Evolutionary conservation across 2,113 vertebrate genomes (phyloP).

Genomic region (Eretmodus cyanostictus): DNA sequence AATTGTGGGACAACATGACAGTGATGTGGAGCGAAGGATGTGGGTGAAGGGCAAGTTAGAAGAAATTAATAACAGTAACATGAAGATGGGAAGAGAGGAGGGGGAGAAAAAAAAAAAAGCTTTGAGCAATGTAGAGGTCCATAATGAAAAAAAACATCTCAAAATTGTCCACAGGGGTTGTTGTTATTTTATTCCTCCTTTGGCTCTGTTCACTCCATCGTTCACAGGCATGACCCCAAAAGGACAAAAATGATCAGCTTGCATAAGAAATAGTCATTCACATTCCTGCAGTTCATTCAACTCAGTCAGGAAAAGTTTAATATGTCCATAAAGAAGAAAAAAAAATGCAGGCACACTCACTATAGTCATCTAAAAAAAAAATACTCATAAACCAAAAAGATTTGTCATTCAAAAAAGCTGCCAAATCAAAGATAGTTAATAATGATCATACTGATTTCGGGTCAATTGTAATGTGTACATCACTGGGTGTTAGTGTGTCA

Average conservation of each 20-base stretch:
- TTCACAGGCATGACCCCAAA: conserved; percentile 16
- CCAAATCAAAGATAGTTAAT: not conserved
- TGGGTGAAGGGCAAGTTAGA: conserved; percentile 14
- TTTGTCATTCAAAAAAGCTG: not conserved
- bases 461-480: not conserved
- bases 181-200: not conserved
- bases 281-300: conserved; percentile 14
- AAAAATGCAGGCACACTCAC: not conserved
- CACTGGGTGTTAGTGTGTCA: not conserved
- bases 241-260: conserved; percentile 24
- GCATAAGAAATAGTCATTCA: not conserved
- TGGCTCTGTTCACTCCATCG: not conserved
- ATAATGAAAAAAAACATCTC: not conserved
- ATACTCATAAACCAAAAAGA: conserved; percentile 13
- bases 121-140: not conserved
- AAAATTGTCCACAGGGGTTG: not conserved
- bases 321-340: not conserved
- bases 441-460: not conserved
- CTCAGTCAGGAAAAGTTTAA: not conserved
- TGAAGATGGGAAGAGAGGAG: not conserved
- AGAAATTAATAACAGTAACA: not conserved
- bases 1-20: conserved; percentile 1
- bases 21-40: conserved; percentile 23
- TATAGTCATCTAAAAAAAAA: not conserved
- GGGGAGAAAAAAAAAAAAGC: not conserved